A percentile compares a stretch with the other conserved stretches of the same genome.
These are phyloP conservation scores for Cotesia congregata DNA, from an alignment of 2,888 invertebrate species.

Conservation along the genomic window DNA sequence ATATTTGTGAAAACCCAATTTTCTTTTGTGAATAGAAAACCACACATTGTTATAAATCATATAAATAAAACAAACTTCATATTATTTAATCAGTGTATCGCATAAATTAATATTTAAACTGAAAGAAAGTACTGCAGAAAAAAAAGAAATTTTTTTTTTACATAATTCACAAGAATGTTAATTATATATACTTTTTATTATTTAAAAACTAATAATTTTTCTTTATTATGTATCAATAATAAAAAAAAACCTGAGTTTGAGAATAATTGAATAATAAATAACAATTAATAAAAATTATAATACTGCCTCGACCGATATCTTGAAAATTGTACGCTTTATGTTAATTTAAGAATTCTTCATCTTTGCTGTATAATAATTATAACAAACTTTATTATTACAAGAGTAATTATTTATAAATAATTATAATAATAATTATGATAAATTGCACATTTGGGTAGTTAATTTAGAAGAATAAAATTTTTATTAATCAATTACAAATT, in stretches of 20 bases:
- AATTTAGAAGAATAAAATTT: too few relatives aligned
- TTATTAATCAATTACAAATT: too few relatives aligned
- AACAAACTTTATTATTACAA: too few relatives aligned
- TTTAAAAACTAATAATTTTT: slow-evolving; percentile 26
- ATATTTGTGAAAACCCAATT: too few relatives aligned
- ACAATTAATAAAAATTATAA: neutral
- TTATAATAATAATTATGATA: too few relatives aligned
- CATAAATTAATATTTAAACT: slow-evolving; percentile 5
- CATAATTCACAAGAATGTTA: neutral
- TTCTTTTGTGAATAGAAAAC: too few relatives aligned
- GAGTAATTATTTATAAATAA: too few relatives aligned
- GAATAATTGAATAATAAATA: neutral
- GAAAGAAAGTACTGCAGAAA: neutral
- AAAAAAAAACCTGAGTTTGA: neutral
- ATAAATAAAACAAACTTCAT: neutral
- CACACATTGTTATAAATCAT: neutral
- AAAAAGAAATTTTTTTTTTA: slow-evolving; percentile 14
- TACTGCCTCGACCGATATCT: too few relatives aligned
- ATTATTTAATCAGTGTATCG: neutral
- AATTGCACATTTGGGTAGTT: too few relatives aligned
- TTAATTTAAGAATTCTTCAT: too few relatives aligned
- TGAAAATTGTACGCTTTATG: too few relatives aligned
- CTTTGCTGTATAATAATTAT: too few relatives aligned
- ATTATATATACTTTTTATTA: slow-evolving; percentile 10
- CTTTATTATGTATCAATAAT: neutral